Percentiles rank a stretch among this genome's conserved stretches.
These are phyloP conservation scores for Alviniconcha strummeri DNA, from an alignment of 2,888 invertebrate genomes.

Conservation along the genomic window DNA sequence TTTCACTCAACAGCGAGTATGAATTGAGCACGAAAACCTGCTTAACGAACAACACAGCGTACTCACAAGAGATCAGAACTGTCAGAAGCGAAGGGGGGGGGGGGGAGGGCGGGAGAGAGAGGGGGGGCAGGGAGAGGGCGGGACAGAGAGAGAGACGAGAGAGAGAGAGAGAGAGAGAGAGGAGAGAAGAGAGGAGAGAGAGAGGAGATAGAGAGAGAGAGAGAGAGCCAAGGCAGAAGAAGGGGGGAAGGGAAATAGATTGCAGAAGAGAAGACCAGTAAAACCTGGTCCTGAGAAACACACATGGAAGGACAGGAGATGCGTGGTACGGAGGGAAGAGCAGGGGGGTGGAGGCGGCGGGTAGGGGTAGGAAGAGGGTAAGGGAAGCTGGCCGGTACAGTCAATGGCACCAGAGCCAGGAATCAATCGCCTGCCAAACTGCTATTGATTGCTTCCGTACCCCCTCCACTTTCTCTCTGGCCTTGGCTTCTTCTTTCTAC, in stretches of 20 bases:
- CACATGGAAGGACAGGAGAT: not conserved
- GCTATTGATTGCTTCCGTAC: slow-evolving; percentile 6
- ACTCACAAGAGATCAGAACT: not conserved
- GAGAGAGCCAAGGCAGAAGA: not conserved
- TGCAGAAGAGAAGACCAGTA: not conserved
- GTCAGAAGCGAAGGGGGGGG: no score
- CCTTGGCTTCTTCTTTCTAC: no score
- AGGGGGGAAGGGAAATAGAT: not conserved
- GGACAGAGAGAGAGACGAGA: not conserved
- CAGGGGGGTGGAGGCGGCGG: not conserved
- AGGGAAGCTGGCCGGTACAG: slow-evolving; percentile 5
- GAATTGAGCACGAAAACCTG: no score
- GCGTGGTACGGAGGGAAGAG: not conserved
- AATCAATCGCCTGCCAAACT: slow-evolving; percentile 9
- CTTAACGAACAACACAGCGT: no score
- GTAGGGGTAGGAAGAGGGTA: not conserved
- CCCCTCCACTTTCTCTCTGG: no score
- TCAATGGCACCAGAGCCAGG: slow-evolving; percentile 2
- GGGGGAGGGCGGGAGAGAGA: no score
- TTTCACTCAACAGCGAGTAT: no score
- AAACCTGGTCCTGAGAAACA: not conserved
- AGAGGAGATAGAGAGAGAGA: slow-evolving; percentile 7
- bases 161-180: slow-evolving; percentile 6
- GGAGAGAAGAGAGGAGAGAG: not conserved
- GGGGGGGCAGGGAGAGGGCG: no score